phyloP scores from a whole-genome alignment of 2,797 vertebrate species.

The Neosilurus mollespiculum region DNA sequence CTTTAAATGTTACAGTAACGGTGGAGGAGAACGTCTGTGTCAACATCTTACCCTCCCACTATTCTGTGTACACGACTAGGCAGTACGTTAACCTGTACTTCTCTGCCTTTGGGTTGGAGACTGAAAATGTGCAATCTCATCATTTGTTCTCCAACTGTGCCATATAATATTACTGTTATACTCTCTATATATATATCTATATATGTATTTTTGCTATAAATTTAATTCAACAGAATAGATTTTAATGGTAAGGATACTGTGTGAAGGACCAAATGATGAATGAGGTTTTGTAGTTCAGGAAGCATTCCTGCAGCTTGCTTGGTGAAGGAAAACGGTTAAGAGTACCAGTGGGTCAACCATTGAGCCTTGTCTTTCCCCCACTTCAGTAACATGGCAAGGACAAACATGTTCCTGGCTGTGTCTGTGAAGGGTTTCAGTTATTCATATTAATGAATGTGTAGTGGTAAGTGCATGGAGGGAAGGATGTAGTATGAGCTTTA shows the following conservation, averaged over 20 bases:
- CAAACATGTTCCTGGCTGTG: slow-evolving; percentile 25
- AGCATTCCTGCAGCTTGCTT: slow-evolving; percentile 62
- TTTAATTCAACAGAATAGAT: slow-evolving; percentile 58
- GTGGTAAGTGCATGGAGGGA: background rate
- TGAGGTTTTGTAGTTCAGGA: slow-evolving; percentile 50
- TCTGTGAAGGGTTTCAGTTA: slow-evolving; percentile 8
- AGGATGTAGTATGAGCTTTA: slow-evolving; percentile 2
- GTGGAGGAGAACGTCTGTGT: slow-evolving; percentile 49
- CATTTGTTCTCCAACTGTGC: slow-evolving; percentile 70
- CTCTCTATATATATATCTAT: slow-evolving; percentile 26
- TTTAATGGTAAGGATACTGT: slow-evolving; percentile 62
- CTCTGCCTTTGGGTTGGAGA: slow-evolving; percentile 55
- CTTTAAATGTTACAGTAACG: slow-evolving; percentile 73
- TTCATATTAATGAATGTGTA: slow-evolving; percentile 14
- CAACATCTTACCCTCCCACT: slow-evolving; percentile 49
- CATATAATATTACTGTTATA: slow-evolving; percentile 61
- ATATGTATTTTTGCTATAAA: slow-evolving; percentile 65
- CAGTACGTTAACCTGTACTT: slow-evolving; percentile 52
- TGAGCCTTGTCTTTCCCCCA: slow-evolving; percentile 22
- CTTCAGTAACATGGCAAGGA: slow-evolving; percentile 1
- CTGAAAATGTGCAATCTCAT: slow-evolving; percentile 56
- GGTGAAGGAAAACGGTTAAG: slow-evolving; percentile 54
- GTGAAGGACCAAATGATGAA: slow-evolving; percentile 72
- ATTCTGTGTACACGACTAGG: slow-evolving; percentile 56
- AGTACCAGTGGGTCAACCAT: slow-evolving; percentile 45